phyloP scores from a whole-genome alignment of 2,113 vertebrate species.

The Sceloporus undulatus region DNA sequence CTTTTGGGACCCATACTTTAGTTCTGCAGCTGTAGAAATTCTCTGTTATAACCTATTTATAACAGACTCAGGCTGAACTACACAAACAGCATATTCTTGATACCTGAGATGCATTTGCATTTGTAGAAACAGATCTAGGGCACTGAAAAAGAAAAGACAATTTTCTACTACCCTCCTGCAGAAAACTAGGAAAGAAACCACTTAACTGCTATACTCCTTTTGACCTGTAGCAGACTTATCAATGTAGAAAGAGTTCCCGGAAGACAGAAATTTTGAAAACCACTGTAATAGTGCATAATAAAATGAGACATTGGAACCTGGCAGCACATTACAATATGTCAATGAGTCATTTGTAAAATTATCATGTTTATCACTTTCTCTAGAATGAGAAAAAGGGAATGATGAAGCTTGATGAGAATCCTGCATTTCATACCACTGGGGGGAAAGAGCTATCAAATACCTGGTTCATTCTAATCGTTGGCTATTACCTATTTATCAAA shows the following conservation, averaged over 20 bases:
- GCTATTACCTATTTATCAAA: not conserved
- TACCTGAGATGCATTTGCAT: not conserved
- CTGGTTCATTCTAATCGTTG: not conserved
- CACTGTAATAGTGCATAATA: not conserved
- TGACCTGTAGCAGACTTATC: not conserved
- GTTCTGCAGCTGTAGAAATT: not conserved
- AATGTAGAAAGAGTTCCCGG: not conserved
- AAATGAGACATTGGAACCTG: not conserved
- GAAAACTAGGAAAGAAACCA: not conserved
- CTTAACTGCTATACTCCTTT: not conserved
- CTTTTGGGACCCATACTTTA: not conserved
- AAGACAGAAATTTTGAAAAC: not conserved
- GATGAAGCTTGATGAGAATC: not conserved
- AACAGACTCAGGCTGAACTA: not conserved
- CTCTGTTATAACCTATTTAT: constrained; percentile 1
- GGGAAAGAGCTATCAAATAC: not conserved
- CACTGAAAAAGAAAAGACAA: not conserved
- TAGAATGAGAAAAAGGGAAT: not conserved
- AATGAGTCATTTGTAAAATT: constrained; percentile 5
- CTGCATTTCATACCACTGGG: not conserved
- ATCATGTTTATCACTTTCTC: not conserved
- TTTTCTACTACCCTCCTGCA: not conserved
- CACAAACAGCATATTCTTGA: not conserved
- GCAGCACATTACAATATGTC: not conserved
- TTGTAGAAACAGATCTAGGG: constrained; percentile 21